Evolutionary conservation across 1,140 invertebrate genomes (phyloP).

Genomic region (Brachionus asplanchnoidis): DNA sequence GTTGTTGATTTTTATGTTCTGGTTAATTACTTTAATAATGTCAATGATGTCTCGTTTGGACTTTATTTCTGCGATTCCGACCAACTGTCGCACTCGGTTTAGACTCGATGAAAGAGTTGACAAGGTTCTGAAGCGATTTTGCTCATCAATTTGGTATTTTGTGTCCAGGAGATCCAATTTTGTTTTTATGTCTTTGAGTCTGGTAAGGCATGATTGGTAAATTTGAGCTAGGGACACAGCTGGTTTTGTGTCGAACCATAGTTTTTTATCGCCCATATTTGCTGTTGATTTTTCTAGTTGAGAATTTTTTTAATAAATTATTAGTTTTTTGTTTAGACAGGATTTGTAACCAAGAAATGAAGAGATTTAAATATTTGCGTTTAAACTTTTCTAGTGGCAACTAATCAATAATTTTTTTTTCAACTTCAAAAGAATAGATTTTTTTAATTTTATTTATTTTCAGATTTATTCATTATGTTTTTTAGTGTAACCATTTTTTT

Average conservation of each 20-base stretch:
- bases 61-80: neutral
- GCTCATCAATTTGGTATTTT: neutral
- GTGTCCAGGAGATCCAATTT: neutral
- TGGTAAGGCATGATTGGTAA: neutral
- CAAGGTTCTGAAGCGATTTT: neutral
- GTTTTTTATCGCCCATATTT: neutral
- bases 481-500: no score
- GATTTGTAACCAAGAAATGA: constrained; percentile 35
- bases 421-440: neutral
- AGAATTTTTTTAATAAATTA: neutral
- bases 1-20: neutral
- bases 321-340: neutral
- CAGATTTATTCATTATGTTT: no score
- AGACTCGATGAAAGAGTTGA: neutral
- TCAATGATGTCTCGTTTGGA: neutral
- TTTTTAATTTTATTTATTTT: neutral
- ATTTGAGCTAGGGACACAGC: neutral
- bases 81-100: neutral
- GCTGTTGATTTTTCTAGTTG: neutral
- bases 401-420: neutral
- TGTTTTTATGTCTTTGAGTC: neutral
- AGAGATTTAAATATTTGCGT: neutral
- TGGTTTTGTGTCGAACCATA: neutral
- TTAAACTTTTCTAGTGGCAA: neutral
- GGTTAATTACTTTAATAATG: neutral